phyloP scores from a whole-genome alignment of 2,888 invertebrate genomes.

The Alviniconcha strummeri region DNA sequence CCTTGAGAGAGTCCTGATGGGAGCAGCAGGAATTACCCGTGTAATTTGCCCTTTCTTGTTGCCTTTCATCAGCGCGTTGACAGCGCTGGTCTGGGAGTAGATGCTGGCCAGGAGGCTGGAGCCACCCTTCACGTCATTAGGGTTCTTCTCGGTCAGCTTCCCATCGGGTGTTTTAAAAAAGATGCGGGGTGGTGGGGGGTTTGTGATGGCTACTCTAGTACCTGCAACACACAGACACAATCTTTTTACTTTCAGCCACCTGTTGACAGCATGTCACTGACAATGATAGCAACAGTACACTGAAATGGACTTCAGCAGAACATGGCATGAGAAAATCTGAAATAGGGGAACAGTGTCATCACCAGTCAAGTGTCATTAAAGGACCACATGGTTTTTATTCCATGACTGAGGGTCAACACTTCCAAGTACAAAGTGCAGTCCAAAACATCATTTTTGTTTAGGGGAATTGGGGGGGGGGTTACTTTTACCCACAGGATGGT shows the following conservation, averaged over 20 bases:
- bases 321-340: not conserved
- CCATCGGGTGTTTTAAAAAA: slow-evolving; percentile 33
- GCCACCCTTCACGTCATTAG: slow-evolving; percentile 25
- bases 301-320: not conserved
- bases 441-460: no score
- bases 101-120: slow-evolving; percentile 34
- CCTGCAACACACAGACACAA: slow-evolving; percentile 12
- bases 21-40: slow-evolving; percentile 26
- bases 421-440: no score
- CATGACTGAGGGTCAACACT: no score
- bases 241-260: no score
- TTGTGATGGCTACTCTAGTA: slow-evolving; percentile 1
- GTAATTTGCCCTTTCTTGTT: slow-evolving; percentile 32
- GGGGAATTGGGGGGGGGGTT: no score
- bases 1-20: slow-evolving; percentile 19
- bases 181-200: slow-evolving; percentile 23
- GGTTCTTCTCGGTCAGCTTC: slow-evolving; percentile 34
- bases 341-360: not conserved
- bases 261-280: no score
- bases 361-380: no score
- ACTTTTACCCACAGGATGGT: no score
- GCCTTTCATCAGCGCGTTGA: slow-evolving; percentile 29
- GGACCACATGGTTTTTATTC: no score
- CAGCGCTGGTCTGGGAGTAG: slow-evolving; percentile 37
- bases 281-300: not conserved